Percentiles rank a stretch among this genome's conserved stretches.
phyloP scores from a whole-genome alignment of 2,797 vertebrate species.

The Phalloptychus januarius region DNA sequence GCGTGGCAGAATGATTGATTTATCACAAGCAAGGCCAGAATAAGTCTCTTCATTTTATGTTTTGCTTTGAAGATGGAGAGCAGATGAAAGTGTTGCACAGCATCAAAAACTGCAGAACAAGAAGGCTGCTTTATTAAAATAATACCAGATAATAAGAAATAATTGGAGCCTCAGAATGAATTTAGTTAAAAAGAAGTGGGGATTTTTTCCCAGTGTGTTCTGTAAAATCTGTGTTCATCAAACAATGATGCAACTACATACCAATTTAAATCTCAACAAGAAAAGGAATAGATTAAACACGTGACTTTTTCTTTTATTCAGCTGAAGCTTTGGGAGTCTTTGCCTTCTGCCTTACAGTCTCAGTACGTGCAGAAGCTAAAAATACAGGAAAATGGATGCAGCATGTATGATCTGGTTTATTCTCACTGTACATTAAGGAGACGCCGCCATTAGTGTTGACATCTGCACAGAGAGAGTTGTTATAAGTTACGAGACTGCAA shows the following conservation, averaged over 20 bases:
- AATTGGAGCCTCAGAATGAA: constrained; percentile 36
- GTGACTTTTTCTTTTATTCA: constrained; percentile 20
- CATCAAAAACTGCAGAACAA: constrained; percentile 30
- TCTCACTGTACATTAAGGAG: constrained; percentile 8
- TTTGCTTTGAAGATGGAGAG: constrained; percentile 59
- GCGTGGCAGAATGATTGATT: constrained; percentile 63
- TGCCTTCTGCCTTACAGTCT: constrained; percentile 7
- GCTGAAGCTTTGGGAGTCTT: background rate
- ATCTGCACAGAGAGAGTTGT: background rate
- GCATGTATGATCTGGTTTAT: constrained; percentile 27
- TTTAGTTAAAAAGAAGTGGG: constrained; percentile 29
- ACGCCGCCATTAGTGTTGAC: background rate
- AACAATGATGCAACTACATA: constrained; percentile 30
- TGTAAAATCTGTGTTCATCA: background rate
- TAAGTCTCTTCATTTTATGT: constrained; percentile 54
- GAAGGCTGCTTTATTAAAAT: constrained; percentile 47
- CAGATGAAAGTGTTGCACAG: constrained; percentile 59
- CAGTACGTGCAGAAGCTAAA: constrained; percentile 25
- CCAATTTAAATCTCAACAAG: constrained; percentile 14
- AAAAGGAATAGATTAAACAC: constrained; percentile 15
- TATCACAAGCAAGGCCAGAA: constrained; percentile 47
- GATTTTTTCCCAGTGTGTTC: background rate
- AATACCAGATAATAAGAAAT: constrained; percentile 44
- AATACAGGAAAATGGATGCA: constrained; percentile 1
- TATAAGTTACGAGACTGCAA: constrained; percentile 8